These are phyloP conservation scores for Pseudomyrmex flavicornis DNA, from an alignment of 1,140 invertebrate genomes.

Conservation along the genomic window DNA sequence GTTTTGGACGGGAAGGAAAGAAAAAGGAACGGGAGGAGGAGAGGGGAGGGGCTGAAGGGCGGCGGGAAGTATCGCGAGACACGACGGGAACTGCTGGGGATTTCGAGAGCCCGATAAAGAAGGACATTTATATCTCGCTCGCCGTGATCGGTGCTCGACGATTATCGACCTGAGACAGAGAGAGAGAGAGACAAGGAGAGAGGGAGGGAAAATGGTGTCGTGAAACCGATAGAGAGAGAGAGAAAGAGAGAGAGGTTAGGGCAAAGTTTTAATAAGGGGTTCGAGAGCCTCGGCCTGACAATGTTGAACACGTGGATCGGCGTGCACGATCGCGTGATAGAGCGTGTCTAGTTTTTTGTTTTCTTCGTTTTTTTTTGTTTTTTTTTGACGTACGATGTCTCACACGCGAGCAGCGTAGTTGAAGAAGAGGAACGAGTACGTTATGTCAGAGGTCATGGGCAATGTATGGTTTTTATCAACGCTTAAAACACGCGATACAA, in stretches of 20 bases:
- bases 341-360: slow-evolving; percentile 37
- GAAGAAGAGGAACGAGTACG: slow-evolving; percentile 10
- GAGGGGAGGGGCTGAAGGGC: slow-evolving; percentile 1
- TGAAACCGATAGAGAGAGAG: not conserved
- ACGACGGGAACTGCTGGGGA: slow-evolving; percentile 40
- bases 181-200: not conserved
- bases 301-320: slow-evolving; percentile 50
- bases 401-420: slow-evolving; percentile 37
- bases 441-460: slow-evolving; percentile 40
- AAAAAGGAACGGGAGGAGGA: not conserved
- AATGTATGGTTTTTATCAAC: slow-evolving; percentile 45
- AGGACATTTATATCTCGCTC: slow-evolving; percentile 55
- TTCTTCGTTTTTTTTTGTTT: slow-evolving; percentile 5
- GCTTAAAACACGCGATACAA: not conserved
- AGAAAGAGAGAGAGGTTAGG: not conserved
- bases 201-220: not conserved
- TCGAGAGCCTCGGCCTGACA: slow-evolving; percentile 51
- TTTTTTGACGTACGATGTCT: slow-evolving; percentile 28
- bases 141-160: slow-evolving; percentile 25
- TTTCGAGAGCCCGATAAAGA: slow-evolving; percentile 38
- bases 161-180: slow-evolving; percentile 48
- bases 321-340: slow-evolving; percentile 72
- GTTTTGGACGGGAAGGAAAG: slow-evolving; percentile 65
- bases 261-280: slow-evolving; percentile 40
- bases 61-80: slow-evolving; percentile 39